These are phyloP conservation scores for Crotalus tigris DNA, from an alignment of 2,113 vertebrate species.

Conservation along the genomic window DNA sequence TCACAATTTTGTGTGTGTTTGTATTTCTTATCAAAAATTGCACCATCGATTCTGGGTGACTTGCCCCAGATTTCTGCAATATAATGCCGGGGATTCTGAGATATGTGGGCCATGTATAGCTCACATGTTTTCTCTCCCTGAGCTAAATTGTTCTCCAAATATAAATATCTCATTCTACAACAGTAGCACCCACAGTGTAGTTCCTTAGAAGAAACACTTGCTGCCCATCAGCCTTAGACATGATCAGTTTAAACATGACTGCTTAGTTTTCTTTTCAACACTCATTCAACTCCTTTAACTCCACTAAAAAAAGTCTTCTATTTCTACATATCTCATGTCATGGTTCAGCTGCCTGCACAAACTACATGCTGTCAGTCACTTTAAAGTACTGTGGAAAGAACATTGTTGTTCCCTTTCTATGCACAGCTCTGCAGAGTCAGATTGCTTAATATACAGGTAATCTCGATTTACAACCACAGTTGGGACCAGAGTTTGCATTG, in stretches of 20 bases:
- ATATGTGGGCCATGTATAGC: neutral
- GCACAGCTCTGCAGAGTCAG: neutral
- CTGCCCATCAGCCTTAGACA: neutral
- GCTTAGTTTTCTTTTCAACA: neutral
- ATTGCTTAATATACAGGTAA: neutral
- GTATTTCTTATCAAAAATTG: neutral
- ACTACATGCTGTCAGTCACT: neutral
- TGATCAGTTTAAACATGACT: neutral
- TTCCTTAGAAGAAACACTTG: neutral
- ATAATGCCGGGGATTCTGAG: neutral
- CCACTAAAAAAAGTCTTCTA: neutral
- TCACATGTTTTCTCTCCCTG: neutral
- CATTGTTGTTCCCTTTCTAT: neutral
- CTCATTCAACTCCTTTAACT: neutral
- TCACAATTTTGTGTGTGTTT: neutral
- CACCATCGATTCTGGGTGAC: neutral
- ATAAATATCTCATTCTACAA: neutral
- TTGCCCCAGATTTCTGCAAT: neutral
- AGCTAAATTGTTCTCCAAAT: neutral
- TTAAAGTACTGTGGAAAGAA: neutral
- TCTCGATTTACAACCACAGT: neutral
- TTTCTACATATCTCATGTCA: neutral
- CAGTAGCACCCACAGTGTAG: neutral
- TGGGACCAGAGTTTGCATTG: neutral
- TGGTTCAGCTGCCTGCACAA: neutral